Base-by-base conservation (phyloP, 2,888 invertebrate genomes). In the Crematogaster levior region DNA sequence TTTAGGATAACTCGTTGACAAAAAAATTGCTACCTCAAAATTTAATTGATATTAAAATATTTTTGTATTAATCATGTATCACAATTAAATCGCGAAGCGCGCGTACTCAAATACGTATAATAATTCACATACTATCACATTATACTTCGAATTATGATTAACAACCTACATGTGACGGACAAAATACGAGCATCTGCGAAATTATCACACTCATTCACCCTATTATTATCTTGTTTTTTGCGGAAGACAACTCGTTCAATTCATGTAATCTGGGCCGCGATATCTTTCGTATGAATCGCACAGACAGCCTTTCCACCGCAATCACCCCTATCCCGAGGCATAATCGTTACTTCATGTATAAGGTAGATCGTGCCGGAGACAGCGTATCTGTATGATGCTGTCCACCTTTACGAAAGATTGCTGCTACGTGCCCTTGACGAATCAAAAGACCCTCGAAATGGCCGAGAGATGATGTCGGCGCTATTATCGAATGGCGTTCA, bases 361-460 rank as follows among this genome's bases (percentile, higher is more conserved):
- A 93, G 92, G 83, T 93, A 98, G 98, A 97, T 98, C 92, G 97
- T 97, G 85, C 97, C 97, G 77, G 98, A 98, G 94, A 98, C 98
- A 21, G 98, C 98, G 48, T 98, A 98, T 96, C 96, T 98, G 34
- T 99, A 99, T 94, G 99, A 99, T 94, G 98, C 99, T 0, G 98
- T 99, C 66, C 97, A 97, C 96, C 96, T 99, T 86, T 99, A 99
- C 94, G 98, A 98, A 15, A 96, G 96, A 83, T 98, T 98, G 2
- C 95, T 99, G 87, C 95, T 97, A 43, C 96, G 96, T 85, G 96
- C 97, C 0, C 94, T 99, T 81, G 95, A 96, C 53, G 95, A 95
- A n/a, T n/a, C n/a, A n/a, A n/a, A n/a, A n/a, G n/a, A 96, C 90
- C 96, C 97, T 0, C 95, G 95, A 46, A 97, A 99, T 92, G 99